Percentiles rank a stretch among this genome's conserved stretches.
Evolutionary conservation across 2,113 vertebrate species (phyloP).

Genomic region (Felis catus): DNA sequence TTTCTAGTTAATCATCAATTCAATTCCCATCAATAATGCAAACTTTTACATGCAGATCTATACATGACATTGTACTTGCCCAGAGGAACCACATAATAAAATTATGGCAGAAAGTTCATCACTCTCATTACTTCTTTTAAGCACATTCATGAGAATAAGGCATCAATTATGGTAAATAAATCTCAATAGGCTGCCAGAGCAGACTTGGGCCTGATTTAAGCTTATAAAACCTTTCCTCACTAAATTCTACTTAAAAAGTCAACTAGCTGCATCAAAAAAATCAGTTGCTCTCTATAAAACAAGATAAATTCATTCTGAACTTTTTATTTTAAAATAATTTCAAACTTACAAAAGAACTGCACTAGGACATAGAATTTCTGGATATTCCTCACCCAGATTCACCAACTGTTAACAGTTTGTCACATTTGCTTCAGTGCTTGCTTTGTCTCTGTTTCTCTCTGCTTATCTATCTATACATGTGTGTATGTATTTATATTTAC

Average conservation of each 20-base stretch:
- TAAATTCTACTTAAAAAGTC: conserved; percentile 26
- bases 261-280: background rate
- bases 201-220: background rate
- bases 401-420: background rate
- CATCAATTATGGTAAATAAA: background rate
- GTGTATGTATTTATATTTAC: background rate
- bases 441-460: background rate
- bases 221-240: background rate
- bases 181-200: background rate
- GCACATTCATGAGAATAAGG: background rate
- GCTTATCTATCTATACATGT: background rate
- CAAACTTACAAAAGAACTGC: background rate
- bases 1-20: conserved; percentile 9
- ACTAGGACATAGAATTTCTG: background rate
- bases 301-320: background rate
- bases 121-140: conserved; percentile 6
- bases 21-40: conserved; percentile 16
- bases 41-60: background rate
- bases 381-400: background rate
- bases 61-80: background rate
- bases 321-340: conserved; percentile 22
- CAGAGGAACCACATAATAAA: background rate
- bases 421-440: background rate
- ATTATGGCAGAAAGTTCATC: background rate
- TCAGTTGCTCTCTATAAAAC: conserved; percentile 26